Base-by-base conservation (phyloP, 2,113 vertebrate species). In the Spermophilus dauricus region DNA sequence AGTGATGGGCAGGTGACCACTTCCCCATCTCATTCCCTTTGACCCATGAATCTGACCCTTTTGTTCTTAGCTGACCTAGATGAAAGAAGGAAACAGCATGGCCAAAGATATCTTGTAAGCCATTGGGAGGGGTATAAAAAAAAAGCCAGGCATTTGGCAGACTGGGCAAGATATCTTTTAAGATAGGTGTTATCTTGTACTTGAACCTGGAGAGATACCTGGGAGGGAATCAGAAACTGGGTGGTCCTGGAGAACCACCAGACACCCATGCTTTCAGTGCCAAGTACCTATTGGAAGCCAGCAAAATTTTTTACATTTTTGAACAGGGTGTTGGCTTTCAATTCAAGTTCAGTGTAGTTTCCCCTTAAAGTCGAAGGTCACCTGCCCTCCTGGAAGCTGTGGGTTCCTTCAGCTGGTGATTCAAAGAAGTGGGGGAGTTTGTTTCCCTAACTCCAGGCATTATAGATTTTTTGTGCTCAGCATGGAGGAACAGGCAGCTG, bases 271-370 rank as follows among this genome's bases (percentile, higher is more conserved):
- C 58, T 17, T 67, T 37, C 24, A 17, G 63, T 76, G 67, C 78
- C 70, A 65, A 61, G 56, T 5, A 72, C 89, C 61, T 63, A 81
- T 1, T 82, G 18, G 48, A 91, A 96, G 48, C 65, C 91, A 85
- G 85, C n/a, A 89, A 72, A 75, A 94, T 95, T 42, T 81, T 85
- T 91, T 34, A 76, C 90, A 92, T 97, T 95, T 96, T 86, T 96
- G 22, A 2, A 96, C 92, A 96, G 91, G 92, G 97, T 92, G 94
- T 95, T 85, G 76, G n/a, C 92, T 89, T 95, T 86, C 14, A 26
- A 69, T 76, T 87, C 39, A 56, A 37, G 84, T 77, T 96, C 80
- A 81, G 20, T 48, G 67, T 70, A 70, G n/a, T 37, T 98, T 89
- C n/a, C 58, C 94, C 26, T n/a, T 76, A 22, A 20, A 42, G 12